Percentiles rank a stretch among this genome's conserved stretches.
phyloP scores from a whole-genome alignment of 1,140 invertebrate genomes.

The Meloidogyne exigua region DNA sequence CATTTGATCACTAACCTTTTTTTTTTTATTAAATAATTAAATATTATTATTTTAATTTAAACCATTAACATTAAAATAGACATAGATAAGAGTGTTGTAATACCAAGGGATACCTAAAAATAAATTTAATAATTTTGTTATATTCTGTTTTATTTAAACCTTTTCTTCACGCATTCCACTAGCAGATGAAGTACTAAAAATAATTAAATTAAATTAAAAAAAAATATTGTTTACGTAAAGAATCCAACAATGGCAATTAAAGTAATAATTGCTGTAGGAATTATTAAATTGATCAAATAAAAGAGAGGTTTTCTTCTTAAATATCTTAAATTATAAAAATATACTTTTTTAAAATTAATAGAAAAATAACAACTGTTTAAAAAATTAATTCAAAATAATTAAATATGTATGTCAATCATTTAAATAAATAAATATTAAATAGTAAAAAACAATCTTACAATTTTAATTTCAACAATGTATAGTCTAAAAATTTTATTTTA shows the following conservation, averaged over 20 bases:
- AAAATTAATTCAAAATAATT: not conserved
- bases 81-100: slow-evolving; percentile 60
- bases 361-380: too few species aligned
- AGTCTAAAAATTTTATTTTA: not conserved
- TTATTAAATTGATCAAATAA: slow-evolving; percentile 62
- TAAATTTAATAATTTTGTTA: slow-evolving; percentile 21
- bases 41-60: not conserved
- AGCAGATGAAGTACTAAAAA: slow-evolving; percentile 58
- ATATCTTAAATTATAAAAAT: slow-evolving; percentile 35
- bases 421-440: not conserved
- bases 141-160: slow-evolving; percentile 30
- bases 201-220: slow-evolving; percentile 16
- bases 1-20: slow-evolving; percentile 59
- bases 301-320: slow-evolving; percentile 59
- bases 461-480: not conserved
- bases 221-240: slow-evolving; percentile 47
- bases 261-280: slow-evolving; percentile 61
- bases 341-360: too few species aligned
- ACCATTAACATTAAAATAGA: slow-evolving; percentile 62
- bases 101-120: slow-evolving; percentile 45
- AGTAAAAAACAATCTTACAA: too few species aligned
- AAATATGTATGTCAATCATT: not conserved
- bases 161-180: slow-evolving; percentile 62
- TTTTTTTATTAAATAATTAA: not conserved
- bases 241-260: slow-evolving; percentile 63